Conservation (phyloP, 2,888 invertebrate species). For the Tetragnatha montana region DNA sequence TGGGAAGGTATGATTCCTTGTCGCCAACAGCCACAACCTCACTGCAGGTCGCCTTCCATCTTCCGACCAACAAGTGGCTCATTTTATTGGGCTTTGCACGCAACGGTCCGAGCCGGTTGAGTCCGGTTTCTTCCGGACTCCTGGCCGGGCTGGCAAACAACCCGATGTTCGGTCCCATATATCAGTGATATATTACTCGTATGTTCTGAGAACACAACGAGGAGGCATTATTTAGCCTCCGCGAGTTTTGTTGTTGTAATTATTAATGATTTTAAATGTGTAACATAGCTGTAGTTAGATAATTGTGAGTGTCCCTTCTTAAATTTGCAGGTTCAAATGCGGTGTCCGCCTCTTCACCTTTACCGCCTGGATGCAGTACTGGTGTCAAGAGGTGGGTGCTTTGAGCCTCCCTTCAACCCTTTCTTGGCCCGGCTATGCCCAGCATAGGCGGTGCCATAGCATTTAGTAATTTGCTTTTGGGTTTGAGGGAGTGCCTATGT, state of each 20-base stretch:
- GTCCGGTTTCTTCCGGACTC: conserved; percentile 45
- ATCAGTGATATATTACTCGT: conserved; percentile 97
- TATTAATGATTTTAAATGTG: not conserved
- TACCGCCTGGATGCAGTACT: conserved; percentile 64
- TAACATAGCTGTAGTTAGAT: conserved; percentile 33
- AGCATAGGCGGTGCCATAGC: conserved; percentile 62
- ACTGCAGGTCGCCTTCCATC: conserved; percentile 7
- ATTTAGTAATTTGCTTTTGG: conserved; percentile 38
- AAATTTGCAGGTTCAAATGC: conserved; percentile 28
- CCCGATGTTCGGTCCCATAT: conserved; percentile 80
- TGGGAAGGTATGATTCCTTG: conserved; percentile 72
- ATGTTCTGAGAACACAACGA: conserved; percentile 92
- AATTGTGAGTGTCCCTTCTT: conserved; percentile 18
- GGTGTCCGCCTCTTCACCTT: conserved; percentile 28
- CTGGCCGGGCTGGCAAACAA: conserved; percentile 45
- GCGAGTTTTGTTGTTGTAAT: conserved; percentile 38
- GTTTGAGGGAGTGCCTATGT: conserved; percentile 60
- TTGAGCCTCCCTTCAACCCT: conserved; percentile 38
- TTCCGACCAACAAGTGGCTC: conserved; percentile 62
- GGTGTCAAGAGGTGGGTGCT: conserved; percentile 19
- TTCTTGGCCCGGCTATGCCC: conserved; percentile 63
- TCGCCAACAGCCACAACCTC: conserved; percentile 59
- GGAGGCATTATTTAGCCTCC: conserved; percentile 69
- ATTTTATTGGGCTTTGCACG: conserved; percentile 63
- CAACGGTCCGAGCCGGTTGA: conserved; percentile 55